Evolutionary conservation across 2,113 vertebrate species (phyloP).

Genomic region (Apodemus speciosus): DNA sequence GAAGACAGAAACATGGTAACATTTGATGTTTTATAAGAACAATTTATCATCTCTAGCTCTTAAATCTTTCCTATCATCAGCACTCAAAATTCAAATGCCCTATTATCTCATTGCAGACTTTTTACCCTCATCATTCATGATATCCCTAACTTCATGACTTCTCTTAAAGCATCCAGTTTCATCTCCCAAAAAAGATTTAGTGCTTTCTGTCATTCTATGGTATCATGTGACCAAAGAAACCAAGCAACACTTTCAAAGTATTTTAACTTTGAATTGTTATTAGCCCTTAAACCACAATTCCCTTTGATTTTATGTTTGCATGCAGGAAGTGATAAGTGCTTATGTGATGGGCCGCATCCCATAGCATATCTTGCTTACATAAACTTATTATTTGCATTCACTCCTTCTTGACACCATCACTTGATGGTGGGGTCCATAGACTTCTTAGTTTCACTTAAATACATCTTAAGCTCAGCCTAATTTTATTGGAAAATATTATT

Average conservation of each 20-base stretch:
- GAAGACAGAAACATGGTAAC: background rate
- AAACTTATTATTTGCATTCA: background rate
- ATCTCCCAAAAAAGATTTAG: background rate
- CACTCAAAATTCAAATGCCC: background rate
- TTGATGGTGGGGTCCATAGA: background rate
- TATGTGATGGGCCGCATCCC: accelerated
- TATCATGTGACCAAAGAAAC: background rate
- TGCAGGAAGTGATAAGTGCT: background rate
- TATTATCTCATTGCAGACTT: background rate
- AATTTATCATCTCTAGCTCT: background rate
- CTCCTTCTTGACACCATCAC: background rate
- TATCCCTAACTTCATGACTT: background rate
- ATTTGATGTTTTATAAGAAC: background rate
- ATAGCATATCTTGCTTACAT: background rate
- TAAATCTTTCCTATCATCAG: background rate
- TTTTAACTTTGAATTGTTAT: background rate
- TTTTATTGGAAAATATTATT: background rate
- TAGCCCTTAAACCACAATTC: background rate
- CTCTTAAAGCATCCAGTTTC: background rate
- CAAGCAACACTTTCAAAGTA: background rate
- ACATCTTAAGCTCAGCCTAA: background rate
- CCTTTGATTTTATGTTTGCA: background rate
- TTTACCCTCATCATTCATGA: background rate
- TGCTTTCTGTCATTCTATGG: background rate
- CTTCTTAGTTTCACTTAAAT: background rate